Evolutionary conservation across 2,888 invertebrate species (phyloP), one percentile per base, ranked within the genome.

Genomic region (Agrotis exclamationis): DNA sequence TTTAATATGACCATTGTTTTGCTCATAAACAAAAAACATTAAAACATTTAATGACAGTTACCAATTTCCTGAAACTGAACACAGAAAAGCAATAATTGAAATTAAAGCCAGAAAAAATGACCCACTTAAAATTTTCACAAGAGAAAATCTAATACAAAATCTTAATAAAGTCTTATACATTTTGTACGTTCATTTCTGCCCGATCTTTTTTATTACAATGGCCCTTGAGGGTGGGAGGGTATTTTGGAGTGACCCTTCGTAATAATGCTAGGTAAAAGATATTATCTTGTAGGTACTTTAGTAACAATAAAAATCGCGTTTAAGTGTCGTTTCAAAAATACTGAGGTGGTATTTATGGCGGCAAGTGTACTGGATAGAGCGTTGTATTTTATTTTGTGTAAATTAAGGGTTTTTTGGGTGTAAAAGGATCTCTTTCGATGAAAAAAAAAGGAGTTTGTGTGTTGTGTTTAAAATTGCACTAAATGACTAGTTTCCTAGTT

Each of bases 271-370:
- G 87, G 86, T 88, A 87, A 85, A 84, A 88, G 89, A 91, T 90
- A 90, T 88, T 88, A 92, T 91, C 90, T 89, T 85, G 82, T 86
- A 90, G 88, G 87, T 85, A 81, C 86, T 88, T 85, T 79, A 85
- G 82, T 85, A 85, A 88, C 85, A 89, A 90, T 91, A 91, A 91
- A 76, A 91, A 89, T 75, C 72, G 76, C 74, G 78, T 77, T 86
- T 76, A 85, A 89, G 86, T 87, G 84, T 73, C 88, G 71, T 86
- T 89, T 85, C 81, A 80, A 86, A 83, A 85, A 85, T 86, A 86
- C 86, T 83, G 83, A 68, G 63, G 58, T 70, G 62, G 50, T 62
- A 70, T 75, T 71, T 74, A 67, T 50, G 66, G 57, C 18, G 56
- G 51, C 16, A 53, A 73, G 68, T 70, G 59, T 79, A 64, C 63